Evolutionary conservation across 2,113 vertebrate genomes (phyloP).

Genomic region (Ovibos moschatus): DNA sequence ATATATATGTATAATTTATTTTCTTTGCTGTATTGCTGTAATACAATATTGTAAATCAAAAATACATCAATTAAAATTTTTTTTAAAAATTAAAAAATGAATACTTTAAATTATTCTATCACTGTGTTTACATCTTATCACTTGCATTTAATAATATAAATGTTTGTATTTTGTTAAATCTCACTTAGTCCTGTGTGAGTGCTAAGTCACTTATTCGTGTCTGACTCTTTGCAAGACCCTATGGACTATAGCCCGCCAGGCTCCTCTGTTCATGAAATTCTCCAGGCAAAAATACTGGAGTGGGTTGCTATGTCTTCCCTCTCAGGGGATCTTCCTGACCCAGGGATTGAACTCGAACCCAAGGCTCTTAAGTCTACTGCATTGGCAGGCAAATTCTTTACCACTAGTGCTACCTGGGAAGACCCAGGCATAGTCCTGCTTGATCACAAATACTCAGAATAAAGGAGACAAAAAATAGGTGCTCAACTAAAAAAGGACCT

Average conservation of each 20-base stretch:
- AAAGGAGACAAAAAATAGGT: background rate
- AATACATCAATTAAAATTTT: background rate
- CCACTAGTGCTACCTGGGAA: background rate
- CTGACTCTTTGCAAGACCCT: background rate
- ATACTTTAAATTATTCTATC: background rate
- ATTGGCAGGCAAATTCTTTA: background rate
- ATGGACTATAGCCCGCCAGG: background rate
- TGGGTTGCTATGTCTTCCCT: background rate
- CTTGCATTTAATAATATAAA: background rate
- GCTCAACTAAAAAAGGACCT: background rate
- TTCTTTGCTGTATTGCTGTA: background rate
- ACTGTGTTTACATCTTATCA: background rate
- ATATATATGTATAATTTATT: background rate
- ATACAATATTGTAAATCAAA: background rate
- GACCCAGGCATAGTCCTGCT: background rate
- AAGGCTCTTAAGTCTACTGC: background rate
- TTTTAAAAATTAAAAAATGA: background rate
- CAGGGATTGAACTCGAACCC: background rate
- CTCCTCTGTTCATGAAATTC: background rate
- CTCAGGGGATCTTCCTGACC: background rate
- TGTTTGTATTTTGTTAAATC: slow-evolving; percentile 7
- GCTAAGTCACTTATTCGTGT: background rate
- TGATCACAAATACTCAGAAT: background rate
- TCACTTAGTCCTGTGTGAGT: background rate
- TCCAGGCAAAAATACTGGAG: background rate